phyloP scores from a whole-genome alignment of 2,888 invertebrate genomes.

The Tyria jacobaeae region DNA sequence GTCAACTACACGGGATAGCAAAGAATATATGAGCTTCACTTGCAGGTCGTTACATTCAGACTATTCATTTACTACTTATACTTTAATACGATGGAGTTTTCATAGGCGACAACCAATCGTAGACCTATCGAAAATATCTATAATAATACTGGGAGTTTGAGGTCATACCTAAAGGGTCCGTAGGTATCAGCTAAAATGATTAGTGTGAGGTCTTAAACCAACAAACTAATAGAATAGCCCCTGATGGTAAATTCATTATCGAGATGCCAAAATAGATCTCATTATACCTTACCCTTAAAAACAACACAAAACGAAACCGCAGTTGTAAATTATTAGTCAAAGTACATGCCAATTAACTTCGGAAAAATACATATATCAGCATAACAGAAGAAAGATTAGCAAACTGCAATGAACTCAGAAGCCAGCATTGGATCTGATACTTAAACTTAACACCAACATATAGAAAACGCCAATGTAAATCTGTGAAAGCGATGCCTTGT shows the following conservation, averaged over 20 bases:
- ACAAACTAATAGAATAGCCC: conserved; percentile 7
- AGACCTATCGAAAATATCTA: conserved; percentile 7
- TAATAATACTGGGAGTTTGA: conserved; percentile 23
- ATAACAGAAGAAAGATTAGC: too few species aligned
- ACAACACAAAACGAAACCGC: too few species aligned
- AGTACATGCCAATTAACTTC: too few species aligned
- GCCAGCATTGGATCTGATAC: too few species aligned
- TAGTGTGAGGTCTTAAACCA: conserved; percentile 17
- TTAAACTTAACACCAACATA: too few species aligned
- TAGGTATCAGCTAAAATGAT: conserved; percentile 7
- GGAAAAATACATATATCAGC: too few species aligned
- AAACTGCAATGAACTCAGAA: too few species aligned
- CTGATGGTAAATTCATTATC: conserved; percentile 20
- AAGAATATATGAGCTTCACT: neutral
- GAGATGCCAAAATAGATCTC: conserved; percentile 17
- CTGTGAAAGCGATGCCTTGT: too few species aligned
- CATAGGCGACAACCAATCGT: neutral
- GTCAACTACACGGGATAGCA: conserved; percentile 12
- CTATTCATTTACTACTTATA: neutral
- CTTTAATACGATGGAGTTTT: conserved; percentile 15
- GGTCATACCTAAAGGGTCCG: conserved; percentile 7
- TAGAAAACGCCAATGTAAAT: too few species aligned
- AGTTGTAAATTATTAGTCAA: too few species aligned
- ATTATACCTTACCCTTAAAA: too few species aligned
- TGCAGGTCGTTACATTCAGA: conserved; percentile 1